Evolutionary conservation across 2,113 vertebrate species (phyloP).

Genomic region (Epinephelus cyanopodus): DNA sequence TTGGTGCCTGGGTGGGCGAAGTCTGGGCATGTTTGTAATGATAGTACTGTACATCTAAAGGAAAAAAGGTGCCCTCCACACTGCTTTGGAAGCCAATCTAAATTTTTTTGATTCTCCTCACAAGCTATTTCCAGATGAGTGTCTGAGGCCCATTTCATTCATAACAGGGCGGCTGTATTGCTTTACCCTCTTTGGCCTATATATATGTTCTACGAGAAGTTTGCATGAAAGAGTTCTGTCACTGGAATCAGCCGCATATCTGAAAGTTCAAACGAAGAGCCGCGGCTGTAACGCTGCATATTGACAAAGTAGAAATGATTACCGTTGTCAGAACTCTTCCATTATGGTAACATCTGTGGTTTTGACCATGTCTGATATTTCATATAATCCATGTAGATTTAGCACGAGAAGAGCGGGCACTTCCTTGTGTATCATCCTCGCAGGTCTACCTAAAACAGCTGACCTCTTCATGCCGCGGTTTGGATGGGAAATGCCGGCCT

Average conservation of each 20-base stretch:
- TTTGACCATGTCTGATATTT: conserved; percentile 77
- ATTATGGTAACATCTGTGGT: conserved; percentile 65
- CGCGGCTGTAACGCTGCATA: neutral
- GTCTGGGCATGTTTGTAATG: neutral
- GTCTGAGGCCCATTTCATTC: conserved; percentile 54
- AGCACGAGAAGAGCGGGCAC: conserved; percentile 68
- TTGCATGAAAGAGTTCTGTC: conserved; percentile 79
- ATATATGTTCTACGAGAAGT: conserved; percentile 60
- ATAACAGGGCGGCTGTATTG: conserved; percentile 47
- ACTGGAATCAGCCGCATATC: conserved; percentile 9
- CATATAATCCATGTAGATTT: conserved; percentile 69
- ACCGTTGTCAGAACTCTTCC: conserved; percentile 78
- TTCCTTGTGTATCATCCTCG: conserved; percentile 35
- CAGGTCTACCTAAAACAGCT: conserved; percentile 32
- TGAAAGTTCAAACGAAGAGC: neutral
- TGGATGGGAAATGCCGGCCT: conserved; percentile 46
- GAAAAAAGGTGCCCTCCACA: conserved; percentile 21
- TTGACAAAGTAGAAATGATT: neutral
- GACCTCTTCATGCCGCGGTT: conserved; percentile 11
- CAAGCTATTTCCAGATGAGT: conserved; percentile 40
- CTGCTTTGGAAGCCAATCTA: neutral
- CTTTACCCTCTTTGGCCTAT: conserved; percentile 52
- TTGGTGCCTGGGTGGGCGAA: conserved; percentile 7
- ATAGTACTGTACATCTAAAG: conserved; percentile 2
- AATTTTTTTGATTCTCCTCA: conserved; percentile 23